Base-by-base conservation (phyloP, 2,113 vertebrate genomes). In the Litocranius walleri region DNA sequence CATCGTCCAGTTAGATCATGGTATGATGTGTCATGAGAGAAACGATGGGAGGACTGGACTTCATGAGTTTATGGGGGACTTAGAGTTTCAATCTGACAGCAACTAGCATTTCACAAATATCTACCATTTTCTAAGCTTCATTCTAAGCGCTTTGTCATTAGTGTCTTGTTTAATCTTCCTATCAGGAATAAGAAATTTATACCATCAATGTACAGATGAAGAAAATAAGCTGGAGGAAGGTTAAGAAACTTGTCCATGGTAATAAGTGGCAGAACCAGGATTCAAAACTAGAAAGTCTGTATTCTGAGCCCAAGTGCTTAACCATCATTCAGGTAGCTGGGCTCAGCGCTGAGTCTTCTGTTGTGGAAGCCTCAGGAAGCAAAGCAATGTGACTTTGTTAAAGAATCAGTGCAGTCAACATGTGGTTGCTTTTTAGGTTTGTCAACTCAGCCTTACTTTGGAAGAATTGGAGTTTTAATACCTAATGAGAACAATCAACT, bases 401-500 rank as follows among this genome's bases (percentile, higher is more conserved):
- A 62, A 74, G 2, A 85, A 82, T 91, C n/a, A 96, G 23, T 48
- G 43, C 11, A 85, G 30, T 30, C 36, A 93, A 3, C 1, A 43
- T 30, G 45, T 25, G 15, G 15, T 54, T 85, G 19, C 50, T 30
- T 64, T 91, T 77, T 64, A 43, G 50, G 0, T 83, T 81, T 61
- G 36, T 90, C 15, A 50, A 59, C 2, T 17, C 4, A 43, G 14
- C 19, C 71, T 16, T 17, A 71, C 64, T 81, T 92, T 96, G 92
- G 91, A 97, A 90, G 40, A 97, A 30, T 21, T 97, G 85, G 85
- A 62, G 25, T 92, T 92, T 83, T 96, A 96, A 84, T 88, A 95
- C 85, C 88, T 96, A 97, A 50, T 33, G 86, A 93, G 96, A 97
- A 43, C 64, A 98, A 95, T 96, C 96, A 96, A 88, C 87, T 93